Conservation (phyloP, 1,140 invertebrate species). For the Psilanteris sp. region DNA sequence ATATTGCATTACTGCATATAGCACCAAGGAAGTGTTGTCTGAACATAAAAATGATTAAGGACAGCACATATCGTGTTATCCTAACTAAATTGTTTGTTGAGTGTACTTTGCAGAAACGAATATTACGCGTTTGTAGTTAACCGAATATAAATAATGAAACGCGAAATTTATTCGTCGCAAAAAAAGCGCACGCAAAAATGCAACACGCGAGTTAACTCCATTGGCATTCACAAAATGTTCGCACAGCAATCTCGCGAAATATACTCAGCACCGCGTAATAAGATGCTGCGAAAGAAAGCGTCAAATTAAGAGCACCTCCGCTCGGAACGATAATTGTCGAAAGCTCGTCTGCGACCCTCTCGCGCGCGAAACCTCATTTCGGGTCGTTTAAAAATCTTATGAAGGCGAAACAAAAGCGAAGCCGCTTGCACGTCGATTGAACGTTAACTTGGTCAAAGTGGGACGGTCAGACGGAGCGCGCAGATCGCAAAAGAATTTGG, state of each 20-base stretch:
- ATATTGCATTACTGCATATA: too few species aligned
- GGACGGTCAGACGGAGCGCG: slow-evolving; percentile 49
- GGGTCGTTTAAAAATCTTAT: slow-evolving; percentile 77
- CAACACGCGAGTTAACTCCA: too few species aligned
- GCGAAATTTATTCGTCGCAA: too few species aligned
- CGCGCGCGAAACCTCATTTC: slow-evolving; percentile 71
- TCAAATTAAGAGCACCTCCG: slow-evolving; percentile 60
- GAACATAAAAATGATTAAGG: too few species aligned
- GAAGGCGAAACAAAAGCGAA: slow-evolving; percentile 75
- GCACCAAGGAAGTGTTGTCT: too few species aligned
- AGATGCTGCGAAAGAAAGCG: slow-evolving; percentile 35
- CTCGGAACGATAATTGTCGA: slow-evolving; percentile 71
- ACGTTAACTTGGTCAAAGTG: slow-evolving; percentile 69
- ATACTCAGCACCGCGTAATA: slow-evolving; percentile 17
- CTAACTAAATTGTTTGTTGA: too few species aligned
- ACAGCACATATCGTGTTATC: too few species aligned
- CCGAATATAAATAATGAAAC: too few species aligned
- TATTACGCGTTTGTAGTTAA: too few species aligned
- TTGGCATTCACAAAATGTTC: too few species aligned
- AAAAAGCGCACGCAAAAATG: too few species aligned
- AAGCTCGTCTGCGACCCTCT: slow-evolving; percentile 60
- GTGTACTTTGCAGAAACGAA: too few species aligned
- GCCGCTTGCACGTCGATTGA: slow-evolving; percentile 63
- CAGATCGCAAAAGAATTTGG: slow-evolving; percentile 51
- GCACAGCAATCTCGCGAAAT: slow-evolving; percentile 1